These are phyloP conservation scores for Stomatorhinus walkeri DNA, from an alignment of 2,797 vertebrate genomes.

Conservation along the genomic window DNA sequence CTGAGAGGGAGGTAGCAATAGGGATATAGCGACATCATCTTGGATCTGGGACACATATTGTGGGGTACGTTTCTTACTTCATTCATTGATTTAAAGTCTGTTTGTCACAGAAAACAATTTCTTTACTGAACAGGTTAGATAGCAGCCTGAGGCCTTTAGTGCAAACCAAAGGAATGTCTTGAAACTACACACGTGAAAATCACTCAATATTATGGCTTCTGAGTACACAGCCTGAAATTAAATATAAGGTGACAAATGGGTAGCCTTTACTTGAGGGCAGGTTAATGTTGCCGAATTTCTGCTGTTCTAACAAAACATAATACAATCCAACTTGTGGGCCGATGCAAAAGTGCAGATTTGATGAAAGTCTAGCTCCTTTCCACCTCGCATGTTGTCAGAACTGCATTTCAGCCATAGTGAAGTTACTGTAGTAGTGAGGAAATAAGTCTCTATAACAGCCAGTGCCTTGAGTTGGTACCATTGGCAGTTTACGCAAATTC, in stretches of 20 bases:
- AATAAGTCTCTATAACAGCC: neutral
- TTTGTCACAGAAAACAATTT: neutral
- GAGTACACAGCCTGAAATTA: neutral
- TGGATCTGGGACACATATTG: slow-evolving; percentile 13
- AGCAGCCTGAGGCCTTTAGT: neutral
- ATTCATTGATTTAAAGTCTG: neutral
- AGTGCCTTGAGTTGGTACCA: neutral
- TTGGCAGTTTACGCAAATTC: neutral
- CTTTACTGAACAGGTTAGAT: neutral
- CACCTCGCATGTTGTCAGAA: neutral
- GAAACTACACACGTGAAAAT: neutral
- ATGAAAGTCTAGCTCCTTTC: neutral
- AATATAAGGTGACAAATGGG: neutral
- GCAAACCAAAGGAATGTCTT: neutral
- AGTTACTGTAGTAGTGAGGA: neutral
- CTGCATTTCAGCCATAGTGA: neutral
- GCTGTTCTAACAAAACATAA: neutral
- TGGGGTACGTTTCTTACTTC: slow-evolving; percentile 9
- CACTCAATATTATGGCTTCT: neutral
- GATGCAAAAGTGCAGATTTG: neutral
- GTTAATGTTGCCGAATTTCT: neutral
- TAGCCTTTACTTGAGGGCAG: neutral
- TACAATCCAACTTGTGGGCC: neutral
- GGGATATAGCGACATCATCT: neutral
- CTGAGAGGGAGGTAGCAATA: neutral